Evolutionary conservation across 2,888 invertebrate species (phyloP), one percentile per base, ranked within the genome.

Genomic region (Patella pellucida): DNA sequence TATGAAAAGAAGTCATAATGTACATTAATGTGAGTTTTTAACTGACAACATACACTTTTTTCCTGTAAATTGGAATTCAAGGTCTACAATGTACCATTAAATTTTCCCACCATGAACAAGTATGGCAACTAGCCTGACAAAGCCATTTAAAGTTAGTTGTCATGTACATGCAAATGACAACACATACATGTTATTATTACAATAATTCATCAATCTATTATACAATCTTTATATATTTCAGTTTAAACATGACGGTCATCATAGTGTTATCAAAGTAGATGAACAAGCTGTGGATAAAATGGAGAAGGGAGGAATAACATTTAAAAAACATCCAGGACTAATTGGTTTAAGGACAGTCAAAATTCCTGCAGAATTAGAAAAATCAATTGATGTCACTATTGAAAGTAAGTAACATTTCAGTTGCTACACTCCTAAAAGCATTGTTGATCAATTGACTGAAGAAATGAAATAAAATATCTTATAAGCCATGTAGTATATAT

Each of bases 271-370:
- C 62, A 41, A 12, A 3, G 68, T 72, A 19, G 68, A 69, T 73
- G 70, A 52, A 56, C 56, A 52, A 68, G 23, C 56, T 1, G 9
- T 75, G 68, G 72, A 75, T 50, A 67, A 19, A n/a, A 27, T 78
- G 68, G 72, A 76, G n/a, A 74, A 74, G 1, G 51, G 52, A 5
- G 68, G 50, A 14, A n/a, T 78, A 14, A 79, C 50, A 15, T 75
- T 73, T 62, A 81, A 78, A 70, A 67, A 68, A n/a, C 84, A 85
- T 72, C 80, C 82, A 12, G 85, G 85, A 14, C 68, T 80, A 11
- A 77, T 84, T 77, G 68, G 71, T 31, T 54, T 79, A 31, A 79
- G 75, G 16, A 73, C 71, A 16, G 70, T 81, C 12, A 50, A 52
- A 0, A 27, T 83, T 27, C 85, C 85, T 19, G 72, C 72, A 11